Evolutionary conservation across 2,888 invertebrate genomes (phyloP), one percentile per base, ranked within the genome.

Genomic region (Thecocarcelia acutangulata): DNA sequence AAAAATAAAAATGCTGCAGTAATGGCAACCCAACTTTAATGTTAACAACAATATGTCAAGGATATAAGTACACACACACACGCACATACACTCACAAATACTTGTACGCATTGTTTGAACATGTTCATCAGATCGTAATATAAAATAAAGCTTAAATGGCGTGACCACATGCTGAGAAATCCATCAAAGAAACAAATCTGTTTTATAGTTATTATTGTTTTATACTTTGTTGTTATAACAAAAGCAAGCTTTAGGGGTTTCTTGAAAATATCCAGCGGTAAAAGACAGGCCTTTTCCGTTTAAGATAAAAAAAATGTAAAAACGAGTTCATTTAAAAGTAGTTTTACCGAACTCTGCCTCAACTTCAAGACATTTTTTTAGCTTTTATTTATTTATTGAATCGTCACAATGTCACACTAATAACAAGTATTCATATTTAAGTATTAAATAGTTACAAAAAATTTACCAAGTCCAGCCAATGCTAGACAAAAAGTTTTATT

Each of bases 1-100:
- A 9, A n/a, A 46, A 64, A 42, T 64, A 74, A 74, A 28, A 74
- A 74, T 46, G 74, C 24, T 13, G 19, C 40, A 58, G 64, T 74
- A 66, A 64, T 56, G 56, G 19, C 28, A 58, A 66, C n/a, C 33
- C 44, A 19, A 73, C 63, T 15, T 4, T 50, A 40, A 48, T 48
- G n/a, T 21, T 9, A 42, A 15, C 37, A 69, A 58, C 37, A 69
- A 58, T 58, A 33, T 24, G 19, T 58, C 40, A 59, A 59, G 59
- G 70, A 42, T 61, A 15, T 42, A n/a, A 1, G 1, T n/a, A 19
- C 3, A 37, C 37, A 37, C 0, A 48, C 12, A 50, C 2, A 21
- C 6, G 5, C 17, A n/a, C n/a, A n/a, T n/a, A 15, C 13, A 5
- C 21, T 24, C 21, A 17, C 19, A 50, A 4, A 15, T 24, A 50